phyloP scores from a whole-genome alignment of 2,113 vertebrate genomes.

The Festucalex cinctus region DNA sequence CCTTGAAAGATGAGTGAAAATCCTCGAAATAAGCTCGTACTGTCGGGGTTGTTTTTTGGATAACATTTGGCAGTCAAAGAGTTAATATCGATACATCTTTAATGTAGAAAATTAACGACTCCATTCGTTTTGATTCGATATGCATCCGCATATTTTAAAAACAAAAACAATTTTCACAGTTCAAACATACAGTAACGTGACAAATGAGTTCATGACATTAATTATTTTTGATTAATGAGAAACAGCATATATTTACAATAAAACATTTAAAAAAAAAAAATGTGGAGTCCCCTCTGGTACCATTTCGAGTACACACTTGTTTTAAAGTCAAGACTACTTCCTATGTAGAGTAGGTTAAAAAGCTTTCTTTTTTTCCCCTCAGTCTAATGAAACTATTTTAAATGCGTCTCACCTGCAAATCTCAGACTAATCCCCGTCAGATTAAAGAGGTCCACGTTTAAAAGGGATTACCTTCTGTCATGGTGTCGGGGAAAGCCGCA shows the following conservation, averaged over 20 bases:
- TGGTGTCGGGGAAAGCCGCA: not conserved
- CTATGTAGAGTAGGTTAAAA: not conserved
- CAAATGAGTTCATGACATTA: too few species aligned
- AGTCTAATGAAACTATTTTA: not conserved
- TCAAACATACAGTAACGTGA: too few species aligned
- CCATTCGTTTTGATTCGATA: too few species aligned
- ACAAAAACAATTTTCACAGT: too few species aligned
- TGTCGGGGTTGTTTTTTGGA: too few species aligned
- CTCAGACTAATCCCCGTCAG: not conserved
- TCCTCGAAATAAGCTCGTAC: too few species aligned
- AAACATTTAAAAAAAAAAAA: too few species aligned
- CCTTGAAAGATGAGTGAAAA: too few species aligned
- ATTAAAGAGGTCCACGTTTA: not conserved
- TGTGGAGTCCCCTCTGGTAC: not conserved
- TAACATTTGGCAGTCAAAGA: too few species aligned
- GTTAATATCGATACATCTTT: too few species aligned
- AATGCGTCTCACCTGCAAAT: not conserved
- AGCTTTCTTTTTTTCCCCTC: not conserved
- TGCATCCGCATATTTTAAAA: too few species aligned
- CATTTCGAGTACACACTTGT: not conserved
- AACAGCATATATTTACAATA: not conserved
- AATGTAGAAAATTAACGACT: too few species aligned
- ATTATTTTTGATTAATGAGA: not conserved
- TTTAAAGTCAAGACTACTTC: not conserved
- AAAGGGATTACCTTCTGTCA: slow-evolving; percentile 3